Evolutionary conservation across 2,888 invertebrate genomes (phyloP).

Genomic region (Trilocha varians): DNA sequence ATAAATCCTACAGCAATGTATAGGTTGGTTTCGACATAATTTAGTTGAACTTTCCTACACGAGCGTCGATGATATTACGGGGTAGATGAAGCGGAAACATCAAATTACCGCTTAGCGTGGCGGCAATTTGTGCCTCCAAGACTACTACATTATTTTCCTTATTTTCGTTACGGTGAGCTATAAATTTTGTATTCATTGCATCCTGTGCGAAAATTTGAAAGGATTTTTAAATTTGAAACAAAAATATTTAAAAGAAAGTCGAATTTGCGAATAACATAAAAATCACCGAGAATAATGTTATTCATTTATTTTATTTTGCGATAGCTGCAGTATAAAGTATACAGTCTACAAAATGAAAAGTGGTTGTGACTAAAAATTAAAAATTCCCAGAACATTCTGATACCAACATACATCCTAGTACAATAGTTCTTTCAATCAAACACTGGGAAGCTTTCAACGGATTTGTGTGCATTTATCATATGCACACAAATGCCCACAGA

Average conservation of each 20-base stretch:
- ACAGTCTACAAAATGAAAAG: too few relatives aligned
- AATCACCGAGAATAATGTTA: neutral
- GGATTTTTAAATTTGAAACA: neutral
- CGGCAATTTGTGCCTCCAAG: conserved; percentile 6
- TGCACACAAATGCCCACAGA: neutral
- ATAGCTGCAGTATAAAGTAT: conserved; percentile 4
- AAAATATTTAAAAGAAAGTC: too few relatives aligned
- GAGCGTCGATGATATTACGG: conserved; percentile 8
- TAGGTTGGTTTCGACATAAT: conserved; percentile 4
- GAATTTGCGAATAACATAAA: too few relatives aligned
- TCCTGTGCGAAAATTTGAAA: neutral
- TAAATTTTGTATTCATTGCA: neutral
- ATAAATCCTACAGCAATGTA: neutral
- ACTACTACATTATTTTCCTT: conserved; percentile 4
- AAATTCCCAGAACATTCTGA: too few relatives aligned
- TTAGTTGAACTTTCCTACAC: conserved; percentile 6
- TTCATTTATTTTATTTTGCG: neutral
- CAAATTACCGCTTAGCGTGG: conserved; percentile 8
- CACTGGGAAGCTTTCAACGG: conserved; percentile 49
- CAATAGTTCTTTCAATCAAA: conserved; percentile 28
- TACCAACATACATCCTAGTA: too few relatives aligned
- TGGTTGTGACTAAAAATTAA: too few relatives aligned
- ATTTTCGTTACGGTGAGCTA: conserved; percentile 1
- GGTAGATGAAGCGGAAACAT: conserved; percentile 9
- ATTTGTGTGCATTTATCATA: conserved; percentile 10